Evolutionary conservation across 2,113 vertebrate species (phyloP).

Genomic region (Tonatia bakeri): DNA sequence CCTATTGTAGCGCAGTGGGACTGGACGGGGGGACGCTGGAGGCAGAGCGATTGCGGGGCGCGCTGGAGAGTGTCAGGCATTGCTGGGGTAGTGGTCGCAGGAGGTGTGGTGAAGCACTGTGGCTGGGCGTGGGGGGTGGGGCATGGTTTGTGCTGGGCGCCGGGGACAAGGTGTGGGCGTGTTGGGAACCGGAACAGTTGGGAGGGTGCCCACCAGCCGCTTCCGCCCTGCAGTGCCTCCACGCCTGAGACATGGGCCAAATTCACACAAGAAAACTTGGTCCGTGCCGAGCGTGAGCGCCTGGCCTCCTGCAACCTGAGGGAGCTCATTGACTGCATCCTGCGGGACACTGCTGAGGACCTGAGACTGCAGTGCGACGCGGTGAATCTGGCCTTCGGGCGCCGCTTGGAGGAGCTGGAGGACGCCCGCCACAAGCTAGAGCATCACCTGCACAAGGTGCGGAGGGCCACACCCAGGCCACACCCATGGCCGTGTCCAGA

Average conservation of each 20-base stretch:
- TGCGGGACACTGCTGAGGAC: conserved; percentile 86
- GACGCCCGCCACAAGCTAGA: conserved; percentile 84
- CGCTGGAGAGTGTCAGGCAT: background rate
- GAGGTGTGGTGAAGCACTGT: accelerated
- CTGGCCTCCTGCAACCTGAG: conserved; percentile 84
- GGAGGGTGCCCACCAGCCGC: too few species aligned
- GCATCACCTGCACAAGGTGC: conserved; percentile 81
- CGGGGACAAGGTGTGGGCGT: too few species aligned
- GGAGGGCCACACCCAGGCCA: accelerated
- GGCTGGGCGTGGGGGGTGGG: background rate
- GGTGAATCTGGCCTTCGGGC: conserved; percentile 82
- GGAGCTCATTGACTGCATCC: conserved; percentile 81
- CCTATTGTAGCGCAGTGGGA: accelerated
- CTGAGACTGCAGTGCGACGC: conserved; percentile 83
- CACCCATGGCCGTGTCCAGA: background rate
- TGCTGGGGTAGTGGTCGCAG: background rate
- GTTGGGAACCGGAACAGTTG: background rate
- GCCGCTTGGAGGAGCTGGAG: conserved; percentile 81
- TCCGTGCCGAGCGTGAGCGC: conserved; percentile 82
- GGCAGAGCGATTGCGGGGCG: background rate
- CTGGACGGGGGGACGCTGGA: too few species aligned
- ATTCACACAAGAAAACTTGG: conserved; percentile 87
- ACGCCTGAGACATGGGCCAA: conserved; percentile 83
- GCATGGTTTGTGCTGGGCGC: background rate
- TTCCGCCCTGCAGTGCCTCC: conserved; percentile 80